Evolutionary conservation across 2,888 invertebrate genomes (phyloP).

Genomic region (Drosophila differens): DNA sequence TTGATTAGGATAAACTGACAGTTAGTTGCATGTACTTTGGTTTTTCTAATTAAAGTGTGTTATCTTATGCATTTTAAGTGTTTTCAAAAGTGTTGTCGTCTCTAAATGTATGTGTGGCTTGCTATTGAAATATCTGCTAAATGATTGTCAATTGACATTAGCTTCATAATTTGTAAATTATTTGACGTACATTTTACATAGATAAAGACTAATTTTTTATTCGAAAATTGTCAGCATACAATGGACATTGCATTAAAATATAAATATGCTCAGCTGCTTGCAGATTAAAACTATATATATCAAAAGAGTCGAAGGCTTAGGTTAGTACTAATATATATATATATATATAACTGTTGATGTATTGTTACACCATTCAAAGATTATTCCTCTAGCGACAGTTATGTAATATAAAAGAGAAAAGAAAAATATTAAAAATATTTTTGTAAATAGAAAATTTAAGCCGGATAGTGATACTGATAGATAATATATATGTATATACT

Average conservation of each 20-base stretch:
- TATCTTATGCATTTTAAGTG: constrained; percentile 60
- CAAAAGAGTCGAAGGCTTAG: neutral
- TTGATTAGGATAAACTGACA: constrained; percentile 25
- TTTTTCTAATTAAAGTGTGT: constrained; percentile 60
- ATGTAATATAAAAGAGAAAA: neutral
- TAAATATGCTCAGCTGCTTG: neutral
- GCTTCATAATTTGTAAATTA: neutral
- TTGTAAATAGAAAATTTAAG: neutral
- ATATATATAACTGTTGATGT: neutral
- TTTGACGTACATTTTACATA: neutral
- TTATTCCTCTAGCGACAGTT: neutral
- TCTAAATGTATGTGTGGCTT: neutral
- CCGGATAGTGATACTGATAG: neutral
- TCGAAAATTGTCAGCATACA: neutral
- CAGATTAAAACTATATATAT: neutral
- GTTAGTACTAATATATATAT: neutral
- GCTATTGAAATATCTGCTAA: constrained; percentile 10
- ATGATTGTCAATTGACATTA: constrained; percentile 10
- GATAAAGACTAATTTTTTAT: neutral
- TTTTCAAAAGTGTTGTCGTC: neutral
- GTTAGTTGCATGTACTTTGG: constrained; percentile 12
- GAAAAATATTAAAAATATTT: neutral
- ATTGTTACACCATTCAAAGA: no score
- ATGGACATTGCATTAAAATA: neutral
- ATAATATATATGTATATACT: no score